These are phyloP conservation scores for Cephonodes hylas DNA, from an alignment of 2,888 invertebrate genomes.

Conservation along the genomic window DNA sequence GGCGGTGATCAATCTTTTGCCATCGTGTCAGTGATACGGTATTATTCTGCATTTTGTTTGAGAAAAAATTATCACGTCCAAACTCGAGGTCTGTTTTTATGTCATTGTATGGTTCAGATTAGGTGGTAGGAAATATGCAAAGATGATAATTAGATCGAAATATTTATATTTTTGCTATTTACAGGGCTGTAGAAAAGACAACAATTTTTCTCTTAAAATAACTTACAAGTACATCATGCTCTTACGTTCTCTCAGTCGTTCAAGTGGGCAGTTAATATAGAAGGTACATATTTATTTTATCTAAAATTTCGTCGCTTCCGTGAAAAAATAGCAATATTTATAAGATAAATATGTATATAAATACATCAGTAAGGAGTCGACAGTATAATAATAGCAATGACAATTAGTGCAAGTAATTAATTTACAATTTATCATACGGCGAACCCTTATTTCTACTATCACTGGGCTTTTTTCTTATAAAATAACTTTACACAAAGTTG, in stretches of 20 bases:
- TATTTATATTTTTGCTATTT: slow-evolving; percentile 70
- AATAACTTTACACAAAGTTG: slow-evolving; percentile 52
- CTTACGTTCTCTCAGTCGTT: slow-evolving; percentile 68
- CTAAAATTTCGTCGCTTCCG: slow-evolving; percentile 38
- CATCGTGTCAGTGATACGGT: slow-evolving; percentile 21
- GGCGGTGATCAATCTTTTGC: slow-evolving; percentile 68
- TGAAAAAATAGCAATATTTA: slow-evolving; percentile 71
- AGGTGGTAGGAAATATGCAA: slow-evolving; percentile 25
- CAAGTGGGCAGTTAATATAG: slow-evolving; percentile 42
- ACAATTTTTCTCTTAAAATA: slow-evolving; percentile 69
- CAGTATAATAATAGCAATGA: slow-evolving; percentile 40
- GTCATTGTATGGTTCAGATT: not conserved
- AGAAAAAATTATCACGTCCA: not conserved
- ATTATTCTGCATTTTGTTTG: not conserved
- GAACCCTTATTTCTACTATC: slow-evolving; percentile 77
- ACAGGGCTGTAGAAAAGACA: slow-evolving; percentile 78
- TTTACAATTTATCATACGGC: slow-evolving; percentile 48
- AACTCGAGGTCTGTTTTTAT: not conserved
- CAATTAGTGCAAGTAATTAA: slow-evolving; percentile 37
- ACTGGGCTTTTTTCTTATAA: slow-evolving; percentile 72
- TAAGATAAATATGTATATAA: slow-evolving; percentile 43
- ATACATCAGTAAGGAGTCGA: slow-evolving; percentile 57
- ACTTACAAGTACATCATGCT: slow-evolving; percentile 71
- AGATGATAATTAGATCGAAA: slow-evolving; percentile 48
- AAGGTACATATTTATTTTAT: slow-evolving; percentile 41